Conservation (phyloP, 2,888 invertebrate genomes). For the Salpingus planirostris region DNA sequence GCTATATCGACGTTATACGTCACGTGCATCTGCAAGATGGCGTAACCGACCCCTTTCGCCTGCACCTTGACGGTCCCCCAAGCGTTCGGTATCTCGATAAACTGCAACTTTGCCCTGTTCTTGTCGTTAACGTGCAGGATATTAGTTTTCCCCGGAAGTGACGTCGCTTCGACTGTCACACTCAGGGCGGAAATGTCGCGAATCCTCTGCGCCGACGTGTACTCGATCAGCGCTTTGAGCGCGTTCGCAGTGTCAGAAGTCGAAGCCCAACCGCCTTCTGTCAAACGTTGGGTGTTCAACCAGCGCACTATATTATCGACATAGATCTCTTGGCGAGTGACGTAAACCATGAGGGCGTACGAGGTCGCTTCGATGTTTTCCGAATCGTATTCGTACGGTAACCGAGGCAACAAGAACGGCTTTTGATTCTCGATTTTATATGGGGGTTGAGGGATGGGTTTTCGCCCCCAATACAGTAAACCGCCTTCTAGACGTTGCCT, state of each 20-base stretch:
- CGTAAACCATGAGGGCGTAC: constrained; percentile 82
- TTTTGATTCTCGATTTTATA: constrained; percentile 85
- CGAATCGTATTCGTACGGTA: constrained; percentile 82
- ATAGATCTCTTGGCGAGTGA: constrained; percentile 70
- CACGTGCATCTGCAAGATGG: constrained; percentile 86
- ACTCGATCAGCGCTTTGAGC: constrained; percentile 81
- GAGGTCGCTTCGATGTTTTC: constrained; percentile 90
- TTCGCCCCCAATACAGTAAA: constrained; percentile 77
- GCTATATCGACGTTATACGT: constrained; percentile 84
- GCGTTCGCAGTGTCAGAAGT: constrained; percentile 76
- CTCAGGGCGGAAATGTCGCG: constrained; percentile 70
- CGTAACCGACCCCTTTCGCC: constrained; percentile 89
- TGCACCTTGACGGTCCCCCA: constrained; percentile 93
- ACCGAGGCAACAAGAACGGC: constrained; percentile 77
- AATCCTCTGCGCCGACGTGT: constrained; percentile 75
- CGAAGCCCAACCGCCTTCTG: constrained; percentile 61
- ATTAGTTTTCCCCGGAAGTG: constrained; percentile 56
- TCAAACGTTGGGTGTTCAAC: constrained; percentile 79
- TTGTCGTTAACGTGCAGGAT: constrained; percentile 62
- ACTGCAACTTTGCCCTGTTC: constrained; percentile 71
- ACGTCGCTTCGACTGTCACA: constrained; percentile 77
- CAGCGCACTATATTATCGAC: constrained; percentile 84
- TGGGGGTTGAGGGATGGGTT: constrained; percentile 69
- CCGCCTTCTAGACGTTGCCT: constrained; percentile 67
- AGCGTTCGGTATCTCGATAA: constrained; percentile 77